These are phyloP conservation scores for Actias luna DNA, from an alignment of 2,888 invertebrate species.

Conservation along the genomic window DNA sequence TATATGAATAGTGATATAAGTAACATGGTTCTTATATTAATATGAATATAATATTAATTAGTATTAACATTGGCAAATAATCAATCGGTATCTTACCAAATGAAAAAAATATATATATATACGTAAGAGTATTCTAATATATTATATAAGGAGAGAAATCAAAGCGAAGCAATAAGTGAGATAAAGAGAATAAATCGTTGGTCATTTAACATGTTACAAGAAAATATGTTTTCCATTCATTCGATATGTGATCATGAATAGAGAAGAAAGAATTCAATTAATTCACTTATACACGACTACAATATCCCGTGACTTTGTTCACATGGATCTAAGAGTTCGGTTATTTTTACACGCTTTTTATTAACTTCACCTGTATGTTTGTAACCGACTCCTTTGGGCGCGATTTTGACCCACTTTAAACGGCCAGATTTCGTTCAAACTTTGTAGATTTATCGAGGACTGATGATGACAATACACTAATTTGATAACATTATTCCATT, in stretches of 20 bases:
- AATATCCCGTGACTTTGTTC: too few species aligned
- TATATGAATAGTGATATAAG: background rate
- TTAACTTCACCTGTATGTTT: too few species aligned
- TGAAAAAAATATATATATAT: background rate
- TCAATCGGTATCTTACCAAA: background rate
- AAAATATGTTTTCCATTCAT: background rate
- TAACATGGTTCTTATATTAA: background rate
- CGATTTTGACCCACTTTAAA: too few species aligned
- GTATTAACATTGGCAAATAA: background rate
- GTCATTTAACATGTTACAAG: background rate
- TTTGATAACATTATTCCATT: too few species aligned
- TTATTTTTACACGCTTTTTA: too few species aligned
- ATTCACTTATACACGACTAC: background rate
- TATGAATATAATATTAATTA: background rate
- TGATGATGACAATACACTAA: too few species aligned
- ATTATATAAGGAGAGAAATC: background rate
- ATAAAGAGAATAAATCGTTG: background rate
- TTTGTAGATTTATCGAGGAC: too few species aligned
- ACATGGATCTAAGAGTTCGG: too few species aligned
- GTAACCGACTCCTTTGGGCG: too few species aligned
- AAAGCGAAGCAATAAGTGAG: background rate
- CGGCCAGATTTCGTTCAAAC: too few species aligned
- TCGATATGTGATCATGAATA: conserved; percentile 1
- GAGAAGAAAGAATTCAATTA: background rate
- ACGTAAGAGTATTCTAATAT: too few species aligned